A percentile compares a stretch with the other conserved stretches of the same genome.
These are phyloP conservation scores for Atethmia centrago DNA, from an alignment of 2,888 invertebrate genomes.

Conservation along the genomic window DNA sequence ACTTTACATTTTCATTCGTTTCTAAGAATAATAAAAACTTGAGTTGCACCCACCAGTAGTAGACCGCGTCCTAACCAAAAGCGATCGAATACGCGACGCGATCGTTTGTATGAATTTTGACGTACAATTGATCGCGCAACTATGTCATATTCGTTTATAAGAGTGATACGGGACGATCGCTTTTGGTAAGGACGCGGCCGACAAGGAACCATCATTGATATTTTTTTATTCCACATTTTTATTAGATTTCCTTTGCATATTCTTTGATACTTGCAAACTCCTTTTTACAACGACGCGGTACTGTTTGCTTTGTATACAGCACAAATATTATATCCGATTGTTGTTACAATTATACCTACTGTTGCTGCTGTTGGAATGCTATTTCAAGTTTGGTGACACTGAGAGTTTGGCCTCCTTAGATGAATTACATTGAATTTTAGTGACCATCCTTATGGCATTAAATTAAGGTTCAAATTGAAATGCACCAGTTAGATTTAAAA, in stretches of 20 bases:
- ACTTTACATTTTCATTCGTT: conserved; percentile 12
- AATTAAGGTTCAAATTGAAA: conserved; percentile 7
- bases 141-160: too few relatives aligned
- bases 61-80: too few relatives aligned
- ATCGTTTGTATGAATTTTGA: too few relatives aligned
- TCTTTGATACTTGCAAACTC: background rate
- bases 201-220: background rate
- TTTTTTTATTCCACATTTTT: background rate
- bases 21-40: background rate
- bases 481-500: background rate
- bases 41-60: too few relatives aligned
- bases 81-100: too few relatives aligned
- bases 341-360: too few relatives aligned
- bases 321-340: background rate
- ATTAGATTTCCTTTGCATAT: background rate
- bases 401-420: background rate
- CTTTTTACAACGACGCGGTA: background rate
- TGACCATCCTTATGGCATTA: background rate
- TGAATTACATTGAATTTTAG: background rate
- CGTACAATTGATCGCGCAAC: too few relatives aligned
- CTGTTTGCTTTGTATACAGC: background rate
- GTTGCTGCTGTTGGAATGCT: background rate
- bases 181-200: too few relatives aligned
- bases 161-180: too few relatives aligned
- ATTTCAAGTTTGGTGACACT: background rate